Evolutionary conservation across 2,888 invertebrate genomes (phyloP).

Genomic region (Ceramica pisi): DNA sequence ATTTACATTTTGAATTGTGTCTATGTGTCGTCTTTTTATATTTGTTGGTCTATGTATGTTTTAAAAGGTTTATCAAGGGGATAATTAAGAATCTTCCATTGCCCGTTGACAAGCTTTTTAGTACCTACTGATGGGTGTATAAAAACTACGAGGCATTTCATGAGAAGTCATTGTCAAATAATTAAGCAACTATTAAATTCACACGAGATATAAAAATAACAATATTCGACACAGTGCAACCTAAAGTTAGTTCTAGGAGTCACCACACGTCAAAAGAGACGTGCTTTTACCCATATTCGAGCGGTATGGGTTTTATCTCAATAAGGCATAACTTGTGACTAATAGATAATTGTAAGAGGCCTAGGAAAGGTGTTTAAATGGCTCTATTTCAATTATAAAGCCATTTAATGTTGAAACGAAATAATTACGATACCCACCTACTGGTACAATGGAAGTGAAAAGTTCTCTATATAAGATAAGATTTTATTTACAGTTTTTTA

Average conservation of each 20-base stretch:
- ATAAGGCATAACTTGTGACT: constrained; percentile 54
- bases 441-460: constrained; percentile 67
- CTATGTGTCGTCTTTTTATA: constrained; percentile 41
- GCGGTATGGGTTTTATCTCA: constrained; percentile 50
- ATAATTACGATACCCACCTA: constrained; percentile 71
- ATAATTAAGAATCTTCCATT: neutral
- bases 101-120: constrained; percentile 12
- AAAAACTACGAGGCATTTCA: constrained; percentile 3
- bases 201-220: constrained; percentile 16
- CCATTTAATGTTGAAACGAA: constrained; percentile 44
- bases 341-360: constrained; percentile 43
- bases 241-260: constrained; percentile 44
- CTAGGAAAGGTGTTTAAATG: constrained; percentile 20
- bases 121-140: neutral
- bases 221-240: constrained; percentile 56
- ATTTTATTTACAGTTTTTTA: constrained; percentile 42
- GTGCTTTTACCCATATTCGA: constrained; percentile 23
- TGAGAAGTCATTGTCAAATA: constrained; percentile 3
- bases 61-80: constrained; percentile 13
- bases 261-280: constrained; percentile 31
- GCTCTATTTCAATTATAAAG: constrained; percentile 37
- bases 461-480: constrained; percentile 47
- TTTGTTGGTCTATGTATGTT: constrained; percentile 18
- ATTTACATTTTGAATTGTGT: constrained; percentile 48
- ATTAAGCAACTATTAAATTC: constrained; percentile 12